Evolutionary conservation across 1,140 invertebrate species (phyloP), one percentile per base, ranked within the genome.

Genomic region (Cyrtorhinus lividipennis): DNA sequence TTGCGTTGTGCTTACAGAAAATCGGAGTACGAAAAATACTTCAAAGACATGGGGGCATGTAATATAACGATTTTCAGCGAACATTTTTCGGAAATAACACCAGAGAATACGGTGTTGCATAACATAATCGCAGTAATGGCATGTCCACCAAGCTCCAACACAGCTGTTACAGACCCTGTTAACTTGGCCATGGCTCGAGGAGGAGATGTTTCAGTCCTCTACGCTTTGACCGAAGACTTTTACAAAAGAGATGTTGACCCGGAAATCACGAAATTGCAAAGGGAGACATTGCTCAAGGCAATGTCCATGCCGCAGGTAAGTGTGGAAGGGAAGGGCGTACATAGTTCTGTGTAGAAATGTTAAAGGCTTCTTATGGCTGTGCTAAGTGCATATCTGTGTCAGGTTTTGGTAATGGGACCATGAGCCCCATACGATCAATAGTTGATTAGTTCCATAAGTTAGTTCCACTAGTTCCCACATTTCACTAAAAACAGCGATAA

Each of bases 111-210:
- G 1, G 72, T 76, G 18, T 75, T 87, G 65, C 80, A 86, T 62
- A 79, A 81, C 20, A 85, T 84, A 0, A 85, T 86, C 0, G 82
- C 84, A 0, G 81, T 84, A 1, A 74, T 88, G 64, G 85, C 84
- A 2, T 83, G 83, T 0, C 86, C 87, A 0, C 83, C 83, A 0
- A 87, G 85, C 67, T 87, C 84, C 1, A 88, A 87, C 67, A 85
- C 83, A 0, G 84, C 75, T 0, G 85, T 88, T 71, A 81, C 61
- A 22, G 66, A 66, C 59, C 63, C 67, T 10, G 67, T 68, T 13
- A 67, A 69, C 24, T 48, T 69, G 67, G 71, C 74, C 10, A 81
- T 83, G 66, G 81, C 81, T 8, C 71, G 83, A 26, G 83, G 83
- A 2, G 83, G 83, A 0, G 83, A 85, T 70, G 70, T 85, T 15